A percentile compares a stretch with the other conserved stretches of the same genome.
Evolutionary conservation across 2,113 vertebrate genomes (phyloP).

Genomic region (Crotalus tigris): DNA sequence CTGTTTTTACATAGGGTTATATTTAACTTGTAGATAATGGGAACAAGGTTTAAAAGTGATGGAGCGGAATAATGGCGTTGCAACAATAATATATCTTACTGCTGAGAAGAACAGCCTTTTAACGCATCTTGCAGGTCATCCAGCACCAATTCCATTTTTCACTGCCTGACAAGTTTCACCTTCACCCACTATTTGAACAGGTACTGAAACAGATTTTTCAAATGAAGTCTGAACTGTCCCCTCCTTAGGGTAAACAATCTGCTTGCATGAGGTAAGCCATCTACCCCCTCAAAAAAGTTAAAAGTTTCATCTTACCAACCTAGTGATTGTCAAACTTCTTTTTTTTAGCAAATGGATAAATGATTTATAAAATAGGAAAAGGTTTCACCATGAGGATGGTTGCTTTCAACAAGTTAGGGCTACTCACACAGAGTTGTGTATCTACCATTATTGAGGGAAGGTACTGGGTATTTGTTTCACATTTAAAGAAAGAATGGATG

Average conservation of each 20-base stretch:
- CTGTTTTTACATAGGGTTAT: slow-evolving; percentile 85
- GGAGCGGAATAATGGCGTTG: slow-evolving; percentile 82
- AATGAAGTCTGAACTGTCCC: slow-evolving; percentile 41
- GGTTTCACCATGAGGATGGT: neutral
- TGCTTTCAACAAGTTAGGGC: accelerated
- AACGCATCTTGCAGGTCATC: slow-evolving; percentile 76
- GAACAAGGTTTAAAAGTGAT: slow-evolving; percentile 87
- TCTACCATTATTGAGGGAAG: neutral
- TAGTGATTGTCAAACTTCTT: neutral
- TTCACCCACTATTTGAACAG: slow-evolving; percentile 72
- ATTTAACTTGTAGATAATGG: slow-evolving; percentile 86
- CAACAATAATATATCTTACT: slow-evolving; percentile 83
- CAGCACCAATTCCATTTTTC: slow-evolving; percentile 76
- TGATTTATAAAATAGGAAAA: accelerated
- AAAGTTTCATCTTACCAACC: neutral
- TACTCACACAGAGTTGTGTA: neutral
- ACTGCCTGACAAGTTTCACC: slow-evolving; percentile 80
- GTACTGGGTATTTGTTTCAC: neutral
- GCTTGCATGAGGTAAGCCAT: neutral
- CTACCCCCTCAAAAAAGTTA: neutral
- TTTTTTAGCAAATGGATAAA: neutral
- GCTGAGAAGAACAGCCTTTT: slow-evolving; percentile 78
- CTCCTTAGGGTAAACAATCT: neutral
- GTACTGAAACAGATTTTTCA: slow-evolving; percentile 63
- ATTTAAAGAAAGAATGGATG: neutral